Evolutionary conservation across 2,888 invertebrate genomes (phyloP), one percentile per base, ranked within the genome.

Genomic region (Hofmannophila pseudospretella): DNA sequence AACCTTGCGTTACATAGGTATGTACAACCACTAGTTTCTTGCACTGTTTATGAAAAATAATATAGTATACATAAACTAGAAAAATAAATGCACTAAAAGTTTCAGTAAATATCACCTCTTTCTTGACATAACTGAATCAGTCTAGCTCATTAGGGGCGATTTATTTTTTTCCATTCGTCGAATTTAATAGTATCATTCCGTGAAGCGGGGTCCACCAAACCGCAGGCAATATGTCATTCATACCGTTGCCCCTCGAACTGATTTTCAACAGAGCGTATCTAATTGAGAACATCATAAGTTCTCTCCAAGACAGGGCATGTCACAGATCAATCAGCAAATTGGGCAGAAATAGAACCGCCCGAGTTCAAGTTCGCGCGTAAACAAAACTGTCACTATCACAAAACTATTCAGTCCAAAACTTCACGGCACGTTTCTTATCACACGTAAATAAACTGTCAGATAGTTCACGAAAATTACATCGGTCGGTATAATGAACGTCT

Each of bases 401-500:
- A 43, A 54, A 52, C 51, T 41, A 52, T 29, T 33, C 26, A 13
- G 37, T 32, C 37, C 19, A 25, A 36, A 36, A 19, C 11, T 34
- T 30, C 38, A 29, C 29, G 31, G 51, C 65, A 64, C 67, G 62
- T 55, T 65, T 61, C 66, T 67, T 67, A 64, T 61, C 57, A 58
- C 60, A 64, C 64, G 65, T 66, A 71, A 68, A 73, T 68, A 70
- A 67, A 72, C 68, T 68, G 72, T 71, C 70, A 70, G 67, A 62
- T 72, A 75, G 72, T 79, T 70, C 67, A 79, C 79, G 67, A 72
- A 78, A 77, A 81, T 81, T 78, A 81, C 72, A 71, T 75, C 75
- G 74, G 73, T 69, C 71, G 71, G 79, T 80, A 67, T 84, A 82
- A 84, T 82, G 76, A 79, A 86, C 86, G 86, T 86, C 85, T 86